These are phyloP conservation scores for Drosophila mojavensis DNA, from an alignment of 1,140 invertebrate genomes.

Conservation along the genomic window DNA sequence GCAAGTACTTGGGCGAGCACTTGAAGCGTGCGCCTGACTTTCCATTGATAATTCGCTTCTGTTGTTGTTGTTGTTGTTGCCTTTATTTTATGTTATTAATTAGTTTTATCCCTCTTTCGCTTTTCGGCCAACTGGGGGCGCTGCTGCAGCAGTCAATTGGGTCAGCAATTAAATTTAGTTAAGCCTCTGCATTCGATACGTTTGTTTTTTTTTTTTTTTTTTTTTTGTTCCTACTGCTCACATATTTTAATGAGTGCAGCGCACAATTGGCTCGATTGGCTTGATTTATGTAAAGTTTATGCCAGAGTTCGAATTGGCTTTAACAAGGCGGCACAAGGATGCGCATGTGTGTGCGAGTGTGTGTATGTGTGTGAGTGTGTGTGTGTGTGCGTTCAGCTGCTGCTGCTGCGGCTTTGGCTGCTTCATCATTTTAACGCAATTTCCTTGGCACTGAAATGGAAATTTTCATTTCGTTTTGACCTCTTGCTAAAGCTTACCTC, in stretches of 20 bases:
- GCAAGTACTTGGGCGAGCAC: slow-evolving; percentile 26
- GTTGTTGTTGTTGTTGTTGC: slow-evolving; percentile 6
- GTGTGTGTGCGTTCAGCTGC: background rate
- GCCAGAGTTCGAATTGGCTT: slow-evolving; percentile 4
- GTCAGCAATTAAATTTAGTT: slow-evolving; percentile 49
- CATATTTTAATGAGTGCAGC: slow-evolving; percentile 47
- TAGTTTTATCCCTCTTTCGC: slow-evolving; percentile 22
- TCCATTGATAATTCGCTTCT: slow-evolving; percentile 1
- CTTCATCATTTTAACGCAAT: slow-evolving; percentile 68
- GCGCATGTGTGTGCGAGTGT: background rate
- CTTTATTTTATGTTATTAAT: slow-evolving; percentile 43
- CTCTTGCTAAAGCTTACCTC: slow-evolving; percentile 17
- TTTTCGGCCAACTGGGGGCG: background rate
- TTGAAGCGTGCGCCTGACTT: background rate
- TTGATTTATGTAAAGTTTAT: slow-evolving; percentile 55
- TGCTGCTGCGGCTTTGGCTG: slow-evolving; percentile 8
- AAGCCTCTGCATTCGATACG: slow-evolving; percentile 31
- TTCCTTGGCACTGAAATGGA: slow-evolving; percentile 59
- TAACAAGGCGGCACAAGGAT: background rate
- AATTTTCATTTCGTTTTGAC: slow-evolving; percentile 51
- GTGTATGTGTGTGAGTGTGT: background rate
- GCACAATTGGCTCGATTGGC: slow-evolving; percentile 21
- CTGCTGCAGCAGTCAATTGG: slow-evolving; percentile 40
- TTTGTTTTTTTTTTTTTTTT: background rate
- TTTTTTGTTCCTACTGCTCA: background rate